Evolutionary conservation across 23 tunicate species (phyloP), one percentile per base, ranked within the genome.

Genomic region (Halocynthia roretzi): DNA sequence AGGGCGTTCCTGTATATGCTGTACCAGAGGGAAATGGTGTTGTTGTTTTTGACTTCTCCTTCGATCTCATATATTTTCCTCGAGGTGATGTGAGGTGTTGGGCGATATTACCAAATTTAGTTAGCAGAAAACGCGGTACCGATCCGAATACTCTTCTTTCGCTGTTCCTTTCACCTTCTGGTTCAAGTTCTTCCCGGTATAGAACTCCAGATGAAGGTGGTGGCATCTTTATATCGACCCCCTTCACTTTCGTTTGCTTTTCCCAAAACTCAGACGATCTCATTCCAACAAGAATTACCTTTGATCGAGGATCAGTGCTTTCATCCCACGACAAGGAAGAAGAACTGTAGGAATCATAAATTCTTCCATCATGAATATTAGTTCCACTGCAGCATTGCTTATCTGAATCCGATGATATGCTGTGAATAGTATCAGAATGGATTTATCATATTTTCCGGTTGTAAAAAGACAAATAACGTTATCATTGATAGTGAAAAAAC

Each of bases 41-140:
- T 9, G 22, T 9, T 8, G 70, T 15, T 65, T 65, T 9, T 31
- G 44, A 31, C 4, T 31, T 31, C 44, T 31, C 44, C 44, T 31
- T 31, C 44, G 44, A 31, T 31, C 44, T 4, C 44, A 31, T 31
- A 65, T 11, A 5, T 65, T 65, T 65, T 65, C 31, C 31, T 65
- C 70, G 22, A 0, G 70, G 31, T 11, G 70, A 48, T 12, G 8
- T 23, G 2, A 68, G 17, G 17, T 53, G 58, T 51, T 54, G 76
- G 23, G 87, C 82, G 9, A 83, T 83, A 62, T 76, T 83, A 40
- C 81, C 87, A 67, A 83, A 83, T 60, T 76, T 83, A 19, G 76
- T 54, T 17, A 83, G 22, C 76, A 83, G 8, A 20, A 67, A 48
- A 56, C 12, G 17, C 7, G 87, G 87, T 9, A 76, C 51, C 0